phyloP scores from a whole-genome alignment of 2,113 vertebrate genomes.

The Lepisosteus oculatus region DNA sequence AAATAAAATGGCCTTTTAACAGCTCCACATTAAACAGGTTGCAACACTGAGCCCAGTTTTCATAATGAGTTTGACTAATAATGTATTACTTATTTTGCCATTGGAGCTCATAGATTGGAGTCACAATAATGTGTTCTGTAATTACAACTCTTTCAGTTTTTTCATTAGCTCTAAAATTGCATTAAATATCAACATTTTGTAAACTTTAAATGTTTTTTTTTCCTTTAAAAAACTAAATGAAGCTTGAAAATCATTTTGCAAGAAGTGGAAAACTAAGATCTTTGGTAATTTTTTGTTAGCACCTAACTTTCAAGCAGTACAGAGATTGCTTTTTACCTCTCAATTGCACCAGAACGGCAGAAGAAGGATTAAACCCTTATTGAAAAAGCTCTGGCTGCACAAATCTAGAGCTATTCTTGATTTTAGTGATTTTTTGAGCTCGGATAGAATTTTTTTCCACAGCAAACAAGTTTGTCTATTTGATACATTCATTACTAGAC shows the following conservation, averaged over 20 bases:
- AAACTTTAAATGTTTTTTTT: not conserved
- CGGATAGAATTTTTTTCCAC: not conserved
- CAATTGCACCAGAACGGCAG: not conserved
- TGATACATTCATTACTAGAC: constrained; percentile 5
- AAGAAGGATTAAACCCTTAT: no score
- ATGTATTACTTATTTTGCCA: constrained; percentile 55
- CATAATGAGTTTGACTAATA: constrained; percentile 51
- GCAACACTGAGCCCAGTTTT: constrained; percentile 38
- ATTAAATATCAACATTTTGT: constrained; percentile 29
- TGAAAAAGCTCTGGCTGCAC: no score
- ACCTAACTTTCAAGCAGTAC: not conserved
- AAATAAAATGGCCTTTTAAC: constrained; percentile 17
- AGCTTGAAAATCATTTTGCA: not conserved
- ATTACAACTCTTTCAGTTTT: constrained; percentile 54
- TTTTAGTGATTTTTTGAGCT: not conserved
- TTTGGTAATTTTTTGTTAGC: not conserved
- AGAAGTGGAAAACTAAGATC: not conserved
- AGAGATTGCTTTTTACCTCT: not conserved
- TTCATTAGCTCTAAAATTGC: constrained; percentile 18
- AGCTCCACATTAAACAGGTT: constrained; percentile 43
- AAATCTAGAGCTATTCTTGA: no score
- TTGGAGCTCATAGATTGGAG: constrained; percentile 50
- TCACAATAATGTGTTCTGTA: constrained; percentile 54
- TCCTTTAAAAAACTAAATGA: not conserved
- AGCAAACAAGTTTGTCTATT: not conserved